Evolutionary conservation across 2,797 vertebrate species (phyloP).

Genomic region (Arctocebus calabarensis): DNA sequence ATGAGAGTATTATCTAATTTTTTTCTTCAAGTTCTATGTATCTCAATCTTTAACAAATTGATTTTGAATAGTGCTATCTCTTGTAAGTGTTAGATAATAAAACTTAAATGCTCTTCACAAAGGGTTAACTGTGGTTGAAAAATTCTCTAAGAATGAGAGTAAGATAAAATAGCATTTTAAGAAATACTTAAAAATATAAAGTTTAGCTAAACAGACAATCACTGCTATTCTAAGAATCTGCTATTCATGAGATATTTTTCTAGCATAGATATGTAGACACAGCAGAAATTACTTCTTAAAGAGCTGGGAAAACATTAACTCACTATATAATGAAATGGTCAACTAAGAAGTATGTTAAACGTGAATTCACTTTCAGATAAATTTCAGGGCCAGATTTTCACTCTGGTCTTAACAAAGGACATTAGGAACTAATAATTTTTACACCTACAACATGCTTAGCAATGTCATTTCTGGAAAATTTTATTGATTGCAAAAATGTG

Average conservation of each 20-base stretch:
- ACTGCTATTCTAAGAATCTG: constrained; percentile 25
- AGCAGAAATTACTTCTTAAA: constrained; percentile 1
- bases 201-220: constrained; percentile 35
- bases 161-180: constrained; percentile 37
- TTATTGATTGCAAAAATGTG: constrained; percentile 37
- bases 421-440: constrained; percentile 64
- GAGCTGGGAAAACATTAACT: background rate
- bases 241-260: constrained; percentile 16
- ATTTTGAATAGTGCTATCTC: constrained; percentile 38
- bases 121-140: constrained; percentile 53
- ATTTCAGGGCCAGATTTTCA: constrained; percentile 51
- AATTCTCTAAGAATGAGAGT: constrained; percentile 45
- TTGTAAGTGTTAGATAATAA: constrained; percentile 42
- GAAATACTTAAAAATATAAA: constrained; percentile 45
- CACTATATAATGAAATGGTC: constrained; percentile 33
- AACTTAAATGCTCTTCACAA: constrained; percentile 34
- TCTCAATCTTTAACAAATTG: constrained; percentile 47
- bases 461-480: constrained; percentile 59
- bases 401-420: background rate
- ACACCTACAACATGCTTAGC: constrained; percentile 37
- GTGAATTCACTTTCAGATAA: constrained; percentile 49
- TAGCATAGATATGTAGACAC: background rate
- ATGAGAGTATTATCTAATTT: background rate
- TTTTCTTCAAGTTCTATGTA: constrained; percentile 29
- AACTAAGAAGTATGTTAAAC: constrained; percentile 39